Evolutionary conservation across 1,140 invertebrate species (phyloP).

Genomic region (Dinoponera quadriceps): DNA sequence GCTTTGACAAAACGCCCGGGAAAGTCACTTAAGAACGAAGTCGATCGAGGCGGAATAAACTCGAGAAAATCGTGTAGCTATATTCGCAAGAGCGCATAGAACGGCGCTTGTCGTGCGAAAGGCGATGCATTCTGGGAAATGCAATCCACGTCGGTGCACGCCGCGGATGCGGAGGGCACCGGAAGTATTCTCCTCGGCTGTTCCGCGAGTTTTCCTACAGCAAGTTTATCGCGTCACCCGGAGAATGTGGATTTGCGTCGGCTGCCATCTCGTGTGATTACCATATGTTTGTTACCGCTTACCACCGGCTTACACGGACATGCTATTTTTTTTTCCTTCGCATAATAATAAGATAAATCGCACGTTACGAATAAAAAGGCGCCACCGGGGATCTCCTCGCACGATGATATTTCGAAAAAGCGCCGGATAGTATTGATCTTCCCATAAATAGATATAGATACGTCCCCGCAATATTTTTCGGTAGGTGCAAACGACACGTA

Average conservation of each 20-base stretch:
- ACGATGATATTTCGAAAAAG: too few relatives aligned
- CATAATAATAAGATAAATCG: not conserved
- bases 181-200: slow-evolving; percentile 49
- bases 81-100: slow-evolving; percentile 35
- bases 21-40: slow-evolving; percentile 42
- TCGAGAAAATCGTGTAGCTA: slow-evolving; percentile 51
- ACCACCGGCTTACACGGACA: not conserved
- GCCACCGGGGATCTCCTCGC: not conserved
- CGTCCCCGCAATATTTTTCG: not conserved
- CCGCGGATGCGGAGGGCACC: slow-evolving; percentile 12
- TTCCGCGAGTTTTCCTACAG: slow-evolving; percentile 37
- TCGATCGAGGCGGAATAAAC: slow-evolving; percentile 51
- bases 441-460: too few relatives aligned
- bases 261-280: slow-evolving; percentile 32
- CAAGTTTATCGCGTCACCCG: slow-evolving; percentile 39
- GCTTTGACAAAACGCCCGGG: not conserved
- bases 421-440: too few relatives aligned
- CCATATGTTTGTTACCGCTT: slow-evolving; percentile 51
- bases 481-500: not conserved
- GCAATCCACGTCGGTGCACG: slow-evolving; percentile 37
- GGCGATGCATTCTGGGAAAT: slow-evolving; percentile 54
- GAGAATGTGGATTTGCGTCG: slow-evolving; percentile 24
- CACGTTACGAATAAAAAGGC: not conserved
- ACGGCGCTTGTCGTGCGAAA: slow-evolving; percentile 29
- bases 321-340: not conserved